Percentiles rank a stretch among this genome's conserved stretches.
Conservation (phyloP, 2,113 vertebrate genomes). For the Pseudopodoces humilis region DNA sequence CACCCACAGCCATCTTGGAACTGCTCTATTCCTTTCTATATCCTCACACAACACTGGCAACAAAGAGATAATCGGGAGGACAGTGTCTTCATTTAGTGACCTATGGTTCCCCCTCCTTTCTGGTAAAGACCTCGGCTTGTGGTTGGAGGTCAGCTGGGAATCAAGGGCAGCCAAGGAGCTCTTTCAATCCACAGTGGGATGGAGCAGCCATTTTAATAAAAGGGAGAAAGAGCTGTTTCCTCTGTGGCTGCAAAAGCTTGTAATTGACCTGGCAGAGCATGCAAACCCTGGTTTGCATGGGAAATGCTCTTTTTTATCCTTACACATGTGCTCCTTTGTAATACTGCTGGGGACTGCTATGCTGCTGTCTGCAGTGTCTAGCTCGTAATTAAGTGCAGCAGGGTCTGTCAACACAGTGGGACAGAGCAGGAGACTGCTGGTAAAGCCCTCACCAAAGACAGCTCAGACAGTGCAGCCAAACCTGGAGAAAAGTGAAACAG, state of each 20-base stretch:
- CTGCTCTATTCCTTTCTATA: neutral
- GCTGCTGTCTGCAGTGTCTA: neutral
- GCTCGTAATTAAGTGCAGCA: neutral
- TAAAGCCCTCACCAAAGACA: neutral
- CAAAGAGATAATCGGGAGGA: slow-evolving; percentile 3
- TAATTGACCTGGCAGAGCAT: slow-evolving; percentile 43
- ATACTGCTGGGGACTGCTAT: neutral
- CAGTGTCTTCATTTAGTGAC: slow-evolving; percentile 31
- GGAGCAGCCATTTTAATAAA: slow-evolving; percentile 27
- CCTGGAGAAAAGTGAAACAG: neutral
- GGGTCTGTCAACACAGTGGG: neutral
- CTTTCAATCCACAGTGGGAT: neutral
- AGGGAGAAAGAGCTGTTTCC: slow-evolving; percentile 20
- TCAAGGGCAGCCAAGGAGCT: slow-evolving; percentile 19
- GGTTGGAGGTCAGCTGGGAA: slow-evolving; percentile 4
- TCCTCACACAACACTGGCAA: neutral
- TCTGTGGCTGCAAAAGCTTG: slow-evolving; percentile 25
- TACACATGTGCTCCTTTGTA: slow-evolving; percentile 15
- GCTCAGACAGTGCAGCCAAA: neutral
- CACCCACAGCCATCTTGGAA: neutral
- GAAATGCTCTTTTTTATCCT: neutral
- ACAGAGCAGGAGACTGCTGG: neutral
- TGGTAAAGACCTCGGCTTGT: slow-evolving; percentile 30
- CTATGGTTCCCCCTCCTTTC: neutral
- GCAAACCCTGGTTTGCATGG: slow-evolving; percentile 26